Percentiles rank a stretch among this genome's conserved stretches.
phyloP scores from a whole-genome alignment of 2,113 vertebrate genomes.

The Lagopus leucura region DNA sequence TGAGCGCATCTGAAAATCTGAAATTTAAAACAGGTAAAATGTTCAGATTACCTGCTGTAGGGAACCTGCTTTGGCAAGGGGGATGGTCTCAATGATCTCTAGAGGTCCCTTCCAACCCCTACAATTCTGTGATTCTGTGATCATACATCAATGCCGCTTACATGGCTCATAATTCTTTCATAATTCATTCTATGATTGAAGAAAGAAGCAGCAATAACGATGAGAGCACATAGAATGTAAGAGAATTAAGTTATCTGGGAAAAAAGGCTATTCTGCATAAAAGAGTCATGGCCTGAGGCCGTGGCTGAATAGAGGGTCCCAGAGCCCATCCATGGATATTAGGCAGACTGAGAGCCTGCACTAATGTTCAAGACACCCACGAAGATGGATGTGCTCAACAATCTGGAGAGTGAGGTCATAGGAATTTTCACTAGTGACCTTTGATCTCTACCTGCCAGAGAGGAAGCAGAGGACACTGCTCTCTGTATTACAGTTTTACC shows the following conservation, averaged over 20 bases:
- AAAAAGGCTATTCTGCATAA: neutral
- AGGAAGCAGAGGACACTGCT: neutral
- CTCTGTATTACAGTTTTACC: fast-evolving
- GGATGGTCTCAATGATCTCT: too few species aligned
- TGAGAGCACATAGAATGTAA: neutral
- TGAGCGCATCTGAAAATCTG: conserved; percentile 87
- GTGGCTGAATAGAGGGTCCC: neutral
- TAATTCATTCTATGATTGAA: fast-evolving
- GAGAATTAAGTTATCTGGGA: neutral
- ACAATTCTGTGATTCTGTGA: too few species aligned
- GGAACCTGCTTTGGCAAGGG: too few species aligned
- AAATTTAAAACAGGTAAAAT: neutral
- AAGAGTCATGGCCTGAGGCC: neutral
- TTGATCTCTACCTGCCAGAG: neutral
- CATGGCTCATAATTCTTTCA: neutral
- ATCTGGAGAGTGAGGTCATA: neutral
- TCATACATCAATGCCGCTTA: fast-evolving
- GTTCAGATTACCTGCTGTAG: neutral
- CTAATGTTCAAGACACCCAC: neutral
- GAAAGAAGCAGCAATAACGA: fast-evolving
- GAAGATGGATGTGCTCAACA: neutral
- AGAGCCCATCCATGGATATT: fast-evolving
- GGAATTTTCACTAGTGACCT: fast-evolving
- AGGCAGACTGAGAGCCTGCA: neutral
- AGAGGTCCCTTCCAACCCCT: too few species aligned